Evolutionary conservation across 2,888 invertebrate genomes (phyloP).

Genomic region (Nomada ruficornis): DNA sequence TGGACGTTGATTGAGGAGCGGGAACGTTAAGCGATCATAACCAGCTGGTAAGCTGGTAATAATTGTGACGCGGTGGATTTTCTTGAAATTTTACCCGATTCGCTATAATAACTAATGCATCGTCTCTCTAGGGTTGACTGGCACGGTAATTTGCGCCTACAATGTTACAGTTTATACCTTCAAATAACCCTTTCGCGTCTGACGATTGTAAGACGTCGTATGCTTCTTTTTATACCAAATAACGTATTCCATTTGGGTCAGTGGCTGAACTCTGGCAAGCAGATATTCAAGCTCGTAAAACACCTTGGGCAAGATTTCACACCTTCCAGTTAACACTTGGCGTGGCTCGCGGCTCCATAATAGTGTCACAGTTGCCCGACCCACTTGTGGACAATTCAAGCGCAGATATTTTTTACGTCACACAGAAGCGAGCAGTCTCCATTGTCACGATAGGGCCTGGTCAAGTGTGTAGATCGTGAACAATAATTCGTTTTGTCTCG

Average conservation of each 20-base stretch:
- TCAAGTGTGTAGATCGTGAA: not conserved
- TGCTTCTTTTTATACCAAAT: too few species aligned
- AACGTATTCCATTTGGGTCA: too few species aligned
- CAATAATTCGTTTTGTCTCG: conserved; percentile 48
- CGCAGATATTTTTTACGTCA: not conserved
- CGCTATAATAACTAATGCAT: too few species aligned
- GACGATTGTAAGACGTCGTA: too few species aligned
- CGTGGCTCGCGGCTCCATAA: not conserved
- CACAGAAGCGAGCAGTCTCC: not conserved
- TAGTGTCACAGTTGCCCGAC: not conserved
- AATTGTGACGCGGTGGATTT: not conserved
- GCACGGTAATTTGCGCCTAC: too few species aligned
- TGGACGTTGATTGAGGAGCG: not conserved
- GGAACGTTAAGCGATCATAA: not conserved
- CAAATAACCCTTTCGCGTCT: too few species aligned
- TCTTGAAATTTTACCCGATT: not conserved
- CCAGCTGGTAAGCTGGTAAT: not conserved
- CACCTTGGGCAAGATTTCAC: not conserved
- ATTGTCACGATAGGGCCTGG: not conserved
- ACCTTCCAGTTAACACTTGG: not conserved
- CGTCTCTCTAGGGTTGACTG: too few species aligned
- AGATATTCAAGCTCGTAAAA: not conserved
- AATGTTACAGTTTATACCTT: too few species aligned
- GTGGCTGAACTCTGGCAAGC: too few species aligned
- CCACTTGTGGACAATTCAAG: not conserved